These are phyloP conservation scores for Danio jaintianensis DNA, from an alignment of 2,797 vertebrate species.

Conservation along the genomic window DNA sequence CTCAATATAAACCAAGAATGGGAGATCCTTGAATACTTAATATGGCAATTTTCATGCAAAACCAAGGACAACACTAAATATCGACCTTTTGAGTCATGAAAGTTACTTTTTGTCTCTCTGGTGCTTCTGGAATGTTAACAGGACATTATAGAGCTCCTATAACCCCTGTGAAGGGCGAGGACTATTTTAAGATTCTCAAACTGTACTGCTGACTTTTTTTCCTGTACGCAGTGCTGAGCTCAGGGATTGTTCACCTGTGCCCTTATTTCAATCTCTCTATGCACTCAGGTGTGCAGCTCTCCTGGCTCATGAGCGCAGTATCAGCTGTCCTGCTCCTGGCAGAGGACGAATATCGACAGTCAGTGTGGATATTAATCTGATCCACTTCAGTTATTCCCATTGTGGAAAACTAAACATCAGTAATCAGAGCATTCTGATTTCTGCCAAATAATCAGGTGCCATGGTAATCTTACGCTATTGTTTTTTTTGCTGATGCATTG, in stretches of 20 bases:
- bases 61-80: not conserved
- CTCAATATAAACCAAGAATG: too few species aligned
- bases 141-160: conserved; percentile 1
- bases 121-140: not conserved
- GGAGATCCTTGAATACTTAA: too few species aligned
- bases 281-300: conserved; percentile 37
- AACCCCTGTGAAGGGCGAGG: conserved; percentile 37
- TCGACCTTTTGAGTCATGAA: not conserved
- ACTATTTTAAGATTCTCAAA: conserved; percentile 49
- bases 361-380: conserved; percentile 20
- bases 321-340: conserved; percentile 44
- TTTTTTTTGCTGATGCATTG: not conserved
- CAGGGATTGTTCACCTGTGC: conserved; percentile 40
- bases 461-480: not conserved
- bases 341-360: conserved; percentile 18
- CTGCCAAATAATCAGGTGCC: conserved; percentile 21
- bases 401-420: conserved; percentile 20
- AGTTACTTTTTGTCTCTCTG: not conserved
- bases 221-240: conserved; percentile 17
- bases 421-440: conserved; percentile 35
- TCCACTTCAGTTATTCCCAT: conserved; percentile 17
- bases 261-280: conserved; percentile 15
- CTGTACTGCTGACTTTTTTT: conserved; percentile 47
- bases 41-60: not conserved
- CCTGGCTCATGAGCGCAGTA: conserved; percentile 27